Base-by-base conservation (phyloP, 1,140 invertebrate species). In the Drosophila nannoptera region DNA sequence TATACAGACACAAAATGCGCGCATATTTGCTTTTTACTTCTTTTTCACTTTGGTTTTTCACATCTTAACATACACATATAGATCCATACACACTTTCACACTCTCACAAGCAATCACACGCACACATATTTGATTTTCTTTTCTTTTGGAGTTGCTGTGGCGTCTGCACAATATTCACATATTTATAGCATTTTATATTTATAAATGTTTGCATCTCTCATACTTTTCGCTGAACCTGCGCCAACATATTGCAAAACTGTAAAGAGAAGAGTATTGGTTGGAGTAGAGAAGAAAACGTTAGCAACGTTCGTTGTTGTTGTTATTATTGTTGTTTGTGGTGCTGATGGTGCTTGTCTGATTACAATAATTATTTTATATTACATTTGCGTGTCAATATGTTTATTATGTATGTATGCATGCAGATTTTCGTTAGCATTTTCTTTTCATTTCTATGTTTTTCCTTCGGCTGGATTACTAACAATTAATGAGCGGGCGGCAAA, bases 21-120 rank as follows among this genome's bases (percentile, higher is more conserved):
- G 78, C 75, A 83, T 83, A 82, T 83, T 82, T 78, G 45, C 61
- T 82, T 83, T 75, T 83, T 75, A 83, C 73, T 69, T 75, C 53
- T 69, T 69, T 80, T 50, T 52, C 60, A 68, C 64, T 72, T 36
- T 38, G 45, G 29, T 22, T 22, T 22, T 22, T 22, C 22, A 22
- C 22, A 22, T 22, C 22, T 22, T n/a, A n/a, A n/a, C n/a, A n/a
- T n/a, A n/a, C n/a, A n/a, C n/a, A n/a, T n/a, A n/a, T n/a, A n/a
- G n/a, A n/a, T n/a, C n/a, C n/a, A n/a, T n/a, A n/a, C n/a, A n/a
- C n/a, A n/a, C n/a, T 70, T 77, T 75, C 55, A 12, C 36, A 16
- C 50, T 56, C 56, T 62, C 56, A 62, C 11, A 33, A 46, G 55
- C 16, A 36, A 32, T 46, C 31, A n/a, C 36, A 64, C 49, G 11